phyloP scores from a whole-genome alignment of 2,113 vertebrate species.

The Megalops atlanticus region DNA sequence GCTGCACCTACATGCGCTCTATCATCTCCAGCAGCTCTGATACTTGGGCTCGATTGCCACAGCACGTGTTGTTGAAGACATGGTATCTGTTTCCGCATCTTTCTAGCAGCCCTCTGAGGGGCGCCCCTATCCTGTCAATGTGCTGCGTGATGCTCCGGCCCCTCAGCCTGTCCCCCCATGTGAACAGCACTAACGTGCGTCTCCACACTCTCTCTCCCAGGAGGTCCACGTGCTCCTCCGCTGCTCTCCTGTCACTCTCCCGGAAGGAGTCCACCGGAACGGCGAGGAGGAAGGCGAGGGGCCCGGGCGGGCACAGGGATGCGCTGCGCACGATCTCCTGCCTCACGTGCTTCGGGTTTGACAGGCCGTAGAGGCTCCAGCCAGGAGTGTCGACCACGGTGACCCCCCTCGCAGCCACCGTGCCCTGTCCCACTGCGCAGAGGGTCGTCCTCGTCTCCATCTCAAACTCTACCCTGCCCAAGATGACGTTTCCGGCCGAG shows the following conservation, averaged over 20 bases:
- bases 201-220: slow-evolving; percentile 45
- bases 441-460: slow-evolving; percentile 23
- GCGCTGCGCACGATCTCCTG: slow-evolving; percentile 37
- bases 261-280: slow-evolving; percentile 49
- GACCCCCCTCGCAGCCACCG: slow-evolving; percentile 31
- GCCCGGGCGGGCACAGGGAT: slow-evolving; percentile 28
- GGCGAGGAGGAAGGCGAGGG: slow-evolving; percentile 44
- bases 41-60: slow-evolving; percentile 24
- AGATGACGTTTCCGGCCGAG: slow-evolving; percentile 48
- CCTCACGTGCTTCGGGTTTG: slow-evolving; percentile 35
- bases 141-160: slow-evolving; percentile 38
- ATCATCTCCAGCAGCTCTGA: slow-evolving; percentile 43
- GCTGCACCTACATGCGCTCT: slow-evolving; percentile 1
- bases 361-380: slow-evolving; percentile 52
- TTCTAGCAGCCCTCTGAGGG: slow-evolving; percentile 46
- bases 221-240: slow-evolving; percentile 43
- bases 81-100: slow-evolving; percentile 41
- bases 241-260: slow-evolving; percentile 41
- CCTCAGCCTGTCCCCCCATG: slow-evolving; percentile 46
- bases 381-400: slow-evolving; percentile 54
- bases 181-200: slow-evolving; percentile 49
- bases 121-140: slow-evolving; percentile 35
- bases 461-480: slow-evolving; percentile 38
- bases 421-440: slow-evolving; percentile 27
- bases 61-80: slow-evolving; percentile 36